Base-by-base conservation (phyloP, 1,140 invertebrate genomes). In the Lucilia sericata region DNA sequence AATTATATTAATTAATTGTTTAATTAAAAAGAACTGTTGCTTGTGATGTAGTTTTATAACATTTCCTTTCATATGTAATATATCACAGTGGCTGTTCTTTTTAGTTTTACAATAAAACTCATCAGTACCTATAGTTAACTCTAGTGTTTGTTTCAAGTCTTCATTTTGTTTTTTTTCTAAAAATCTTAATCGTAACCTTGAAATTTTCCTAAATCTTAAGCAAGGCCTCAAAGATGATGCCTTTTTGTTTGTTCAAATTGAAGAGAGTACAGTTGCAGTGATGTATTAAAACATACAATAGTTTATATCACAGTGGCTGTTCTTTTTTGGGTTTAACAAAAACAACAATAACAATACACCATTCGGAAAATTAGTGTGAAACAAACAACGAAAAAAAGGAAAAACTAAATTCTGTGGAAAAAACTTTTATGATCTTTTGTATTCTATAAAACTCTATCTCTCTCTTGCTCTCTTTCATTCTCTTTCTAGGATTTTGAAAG, bases 1-100 rank as follows among this genome's bases (percentile, higher is more conserved):
- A 7, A 7, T 42, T 21, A 8, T 14, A 65, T 14, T 1, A 76
- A 76, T 42, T 80, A 7, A 80, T 49, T 80, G 76, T 49, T 19
- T 80, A 80, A 80, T 80, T 19, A 25, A 80, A 80, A 42, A 21
- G 76, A 80, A 80, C 76, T 9, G 47, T 49, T 49, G 76, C 76
- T 85, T 78, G 84, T 85, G 84, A 83, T 85, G 74, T 83, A 34
- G 2, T 60, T 55, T 30, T 82, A 36, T 10, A 14, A 85, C 89
- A 90, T 86, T 88, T 81, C n/a, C 78, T 65, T 65, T 75, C 51
- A 83, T 86, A 51, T 55, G 84, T 80, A 84, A 76, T 90, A 90
- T 90, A 90, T 90, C 89, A 90, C 89, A 90, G 89, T 90, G 88
- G 89, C 89, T 90, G 88, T 90, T 90, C 89, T 90, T 90, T 90